Conservation (phyloP, 2,888 invertebrate species). For the Microctonus hyperodae region DNA sequence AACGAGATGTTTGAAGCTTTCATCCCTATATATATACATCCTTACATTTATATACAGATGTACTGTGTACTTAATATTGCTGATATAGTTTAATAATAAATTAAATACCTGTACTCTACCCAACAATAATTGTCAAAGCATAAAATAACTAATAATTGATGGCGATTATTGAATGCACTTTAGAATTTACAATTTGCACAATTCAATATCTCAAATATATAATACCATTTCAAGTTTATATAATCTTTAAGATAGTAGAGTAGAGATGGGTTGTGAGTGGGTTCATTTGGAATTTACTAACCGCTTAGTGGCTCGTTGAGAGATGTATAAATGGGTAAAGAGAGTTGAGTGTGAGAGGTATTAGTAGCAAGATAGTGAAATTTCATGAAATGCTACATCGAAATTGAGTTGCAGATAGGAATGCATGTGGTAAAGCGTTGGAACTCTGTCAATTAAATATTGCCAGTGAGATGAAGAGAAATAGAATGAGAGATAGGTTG, state of each 20-base stretch:
- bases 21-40: background rate
- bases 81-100: too few relatives aligned
- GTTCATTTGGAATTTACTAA: too few relatives aligned
- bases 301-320: background rate
- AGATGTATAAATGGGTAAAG: too few relatives aligned
- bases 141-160: too few relatives aligned
- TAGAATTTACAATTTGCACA: background rate
- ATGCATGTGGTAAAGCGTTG: constrained; percentile 12
- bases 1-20: too few relatives aligned
- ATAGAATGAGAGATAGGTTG: background rate
- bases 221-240: background rate
- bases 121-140: background rate
- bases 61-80: too few relatives aligned
- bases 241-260: background rate
- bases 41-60: background rate
- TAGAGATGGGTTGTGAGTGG: background rate
- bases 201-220: background rate
- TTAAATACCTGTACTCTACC: too few relatives aligned
- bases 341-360: background rate
- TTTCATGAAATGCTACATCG: constrained; percentile 5
- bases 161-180: background rate
- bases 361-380: background rate
- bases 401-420: constrained; percentile 8
- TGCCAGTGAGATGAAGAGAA: constrained; percentile 18
- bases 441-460: constrained; percentile 31